phyloP scores from a whole-genome alignment of 1,140 invertebrate species.

The Caerostris darwini region DNA sequence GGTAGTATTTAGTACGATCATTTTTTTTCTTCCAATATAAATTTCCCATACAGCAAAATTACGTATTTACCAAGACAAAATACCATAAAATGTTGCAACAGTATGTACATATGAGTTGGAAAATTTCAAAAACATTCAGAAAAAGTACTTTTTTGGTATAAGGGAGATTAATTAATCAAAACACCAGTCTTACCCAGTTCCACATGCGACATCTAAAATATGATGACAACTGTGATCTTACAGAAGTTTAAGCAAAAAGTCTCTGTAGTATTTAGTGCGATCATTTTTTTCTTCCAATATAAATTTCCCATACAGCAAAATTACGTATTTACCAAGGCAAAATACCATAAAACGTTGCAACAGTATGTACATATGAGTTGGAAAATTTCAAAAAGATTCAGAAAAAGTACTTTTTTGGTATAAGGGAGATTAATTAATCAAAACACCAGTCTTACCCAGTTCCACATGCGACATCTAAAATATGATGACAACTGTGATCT shows the following conservation, averaged over 20 bases:
- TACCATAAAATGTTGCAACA: too few species aligned
- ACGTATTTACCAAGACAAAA: too few species aligned
- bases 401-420: too few species aligned
- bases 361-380: too few species aligned
- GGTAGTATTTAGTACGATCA: constrained; percentile 90
- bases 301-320: constrained; percentile 88
- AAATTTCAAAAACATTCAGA: too few species aligned
- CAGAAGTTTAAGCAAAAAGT: constrained; percentile 89
- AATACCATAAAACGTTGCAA: too few species aligned
- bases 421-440: too few species aligned
- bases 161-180: background rate
- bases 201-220: constrained; percentile 92
- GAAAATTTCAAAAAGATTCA: too few species aligned
- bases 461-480: constrained; percentile 93
- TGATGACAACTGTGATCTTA: constrained; percentile 87
- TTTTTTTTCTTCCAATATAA: constrained; percentile 93
- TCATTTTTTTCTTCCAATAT: constrained; percentile 92
- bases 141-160: too few species aligned
- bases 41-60: constrained; percentile 94
- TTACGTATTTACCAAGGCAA: too few species aligned
- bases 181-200: constrained; percentile 87
- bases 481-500: constrained; percentile 87
- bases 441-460: constrained; percentile 86
- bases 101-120: too few species aligned
- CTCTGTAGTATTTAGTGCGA: constrained; percentile 90